Base-by-base conservation (phyloP, 2,888 invertebrate genomes). In the Diarsia dahlii region DNA sequence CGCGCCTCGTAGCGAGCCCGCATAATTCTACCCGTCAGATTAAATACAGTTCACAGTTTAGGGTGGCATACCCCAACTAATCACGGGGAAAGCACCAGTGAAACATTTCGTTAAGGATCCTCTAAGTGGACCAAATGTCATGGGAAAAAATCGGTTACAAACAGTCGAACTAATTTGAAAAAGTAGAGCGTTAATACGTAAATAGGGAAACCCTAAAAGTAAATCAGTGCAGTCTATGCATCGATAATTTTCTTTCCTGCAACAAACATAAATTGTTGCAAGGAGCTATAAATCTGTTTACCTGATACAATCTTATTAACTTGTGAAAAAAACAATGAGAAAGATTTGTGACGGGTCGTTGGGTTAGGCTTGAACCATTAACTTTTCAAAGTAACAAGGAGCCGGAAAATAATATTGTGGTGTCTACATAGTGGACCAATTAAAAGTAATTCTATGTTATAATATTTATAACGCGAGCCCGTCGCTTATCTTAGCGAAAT, bases 21-120 rank as follows among this genome's bases (percentile, higher is more conserved):
- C 96, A 96, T 96, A 88, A 89, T 91, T 92, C 89, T 76, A 81
- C 93, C 93, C 90, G 89, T 89, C 90, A 91, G 92, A 93, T 94
- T 93, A 92, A 90, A 88, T 88, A 84, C 81, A 77, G 81, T 77
- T 74, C 63, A 89, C 85, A 87, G 88, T 85, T 85, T 77, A 86
- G 88, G 87, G 87, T 92, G 91, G 86, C 84, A 85, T 88, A 89
- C 93, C 94, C 94, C 89, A 84, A 89, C 85, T 90, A 90, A 92
- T 90, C 88, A 91, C 84, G 80, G 86, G 84, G 90, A 65, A 76
- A 80, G 67, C 64, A 83, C 74, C 71, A 80, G 66, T 72, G 84
- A 65, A 84, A 76, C 75, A 74, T 76, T 84, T 85, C 74, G 86
- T 84, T 88, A 84, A 83, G 82, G 75, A 82, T 68, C 73, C 70